A percentile compares a stretch with the other conserved stretches of the same genome.
Conservation (phyloP, 2,888 invertebrate genomes). For the Dioctria rufipes region DNA sequence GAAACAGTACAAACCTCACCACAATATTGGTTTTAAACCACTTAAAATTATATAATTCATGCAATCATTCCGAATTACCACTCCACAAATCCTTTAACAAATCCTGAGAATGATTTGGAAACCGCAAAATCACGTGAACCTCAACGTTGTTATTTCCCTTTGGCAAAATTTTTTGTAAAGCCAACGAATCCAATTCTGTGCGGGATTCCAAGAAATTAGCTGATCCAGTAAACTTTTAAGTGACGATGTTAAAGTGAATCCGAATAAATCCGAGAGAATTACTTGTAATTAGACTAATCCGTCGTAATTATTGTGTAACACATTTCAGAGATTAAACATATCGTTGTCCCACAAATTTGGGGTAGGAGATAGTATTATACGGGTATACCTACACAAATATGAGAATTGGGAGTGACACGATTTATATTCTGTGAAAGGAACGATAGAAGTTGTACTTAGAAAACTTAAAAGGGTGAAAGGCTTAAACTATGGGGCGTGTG, state of each 20-base stretch:
- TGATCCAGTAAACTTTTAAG: constrained; percentile 42
- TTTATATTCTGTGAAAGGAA: neutral
- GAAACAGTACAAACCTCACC: too few species aligned
- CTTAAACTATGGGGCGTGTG: neutral
- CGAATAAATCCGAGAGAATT: constrained; percentile 31
- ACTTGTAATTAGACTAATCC: constrained; percentile 26
- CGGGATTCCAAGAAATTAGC: constrained; percentile 18
- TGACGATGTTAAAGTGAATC: constrained; percentile 31
- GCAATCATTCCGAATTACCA: neutral
- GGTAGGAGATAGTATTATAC: neutral
- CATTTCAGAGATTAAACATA: constrained; percentile 45
- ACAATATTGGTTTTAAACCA: too few species aligned
- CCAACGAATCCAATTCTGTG: constrained; percentile 19
- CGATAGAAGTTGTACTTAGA: neutral
- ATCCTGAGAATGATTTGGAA: constrained; percentile 16
- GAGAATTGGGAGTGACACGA: neutral
- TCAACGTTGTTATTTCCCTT: constrained; percentile 23
- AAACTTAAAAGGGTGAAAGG: neutral
- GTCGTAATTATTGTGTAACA: constrained; percentile 43
- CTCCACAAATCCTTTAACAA: constrained; percentile 28
- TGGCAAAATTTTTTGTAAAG: constrained; percentile 24
- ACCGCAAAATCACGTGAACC: neutral
- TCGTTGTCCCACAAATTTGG: constrained; percentile 20
- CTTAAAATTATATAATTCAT: too few species aligned
- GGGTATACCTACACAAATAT: neutral